Evolutionary conservation across 1,140 invertebrate species (phyloP).

Genomic region (Drosophila ambigua): DNA sequence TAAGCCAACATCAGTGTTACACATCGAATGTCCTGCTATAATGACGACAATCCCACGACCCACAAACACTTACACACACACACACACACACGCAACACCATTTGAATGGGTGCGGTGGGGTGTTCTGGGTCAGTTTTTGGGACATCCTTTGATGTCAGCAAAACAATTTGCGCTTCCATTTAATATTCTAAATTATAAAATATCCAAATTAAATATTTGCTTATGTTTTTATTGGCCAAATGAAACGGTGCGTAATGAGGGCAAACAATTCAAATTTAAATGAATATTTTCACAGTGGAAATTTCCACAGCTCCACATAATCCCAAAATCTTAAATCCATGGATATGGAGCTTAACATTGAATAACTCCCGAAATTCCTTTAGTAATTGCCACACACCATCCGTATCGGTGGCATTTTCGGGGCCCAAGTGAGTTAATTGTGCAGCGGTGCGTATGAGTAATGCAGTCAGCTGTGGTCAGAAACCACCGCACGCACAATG

Average conservation of each 20-base stretch:
- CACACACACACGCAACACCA: neutral
- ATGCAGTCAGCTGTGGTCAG: constrained; percentile 58
- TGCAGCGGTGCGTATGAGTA: constrained; percentile 68
- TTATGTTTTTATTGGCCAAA: constrained; percentile 18
- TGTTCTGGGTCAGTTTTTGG: constrained; percentile 39
- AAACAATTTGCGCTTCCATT: constrained; percentile 61
- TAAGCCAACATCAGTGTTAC: constrained; percentile 42
- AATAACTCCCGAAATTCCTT: constrained; percentile 8
- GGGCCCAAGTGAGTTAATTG: constrained; percentile 59
- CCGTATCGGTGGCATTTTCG: constrained; percentile 30
- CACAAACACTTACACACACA: neutral
- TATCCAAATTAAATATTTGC: constrained; percentile 60
- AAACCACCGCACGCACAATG: constrained; percentile 32
- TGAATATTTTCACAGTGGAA: neutral
- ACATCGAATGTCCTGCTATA: constrained; percentile 25
- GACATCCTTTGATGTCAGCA: constrained; percentile 40
- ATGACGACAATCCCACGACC: constrained; percentile 12
- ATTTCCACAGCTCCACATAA: neutral
- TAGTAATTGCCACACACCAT: constrained; percentile 36
- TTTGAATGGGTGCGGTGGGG: constrained; percentile 5
- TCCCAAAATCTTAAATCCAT: neutral
- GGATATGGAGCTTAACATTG: neutral
- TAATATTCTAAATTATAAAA: constrained; percentile 61
- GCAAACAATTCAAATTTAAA: constrained; percentile 53
- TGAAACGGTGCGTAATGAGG: constrained; percentile 50